Conservation (phyloP, 2,113 vertebrate genomes). For the Podocnemis expansa region DNA sequence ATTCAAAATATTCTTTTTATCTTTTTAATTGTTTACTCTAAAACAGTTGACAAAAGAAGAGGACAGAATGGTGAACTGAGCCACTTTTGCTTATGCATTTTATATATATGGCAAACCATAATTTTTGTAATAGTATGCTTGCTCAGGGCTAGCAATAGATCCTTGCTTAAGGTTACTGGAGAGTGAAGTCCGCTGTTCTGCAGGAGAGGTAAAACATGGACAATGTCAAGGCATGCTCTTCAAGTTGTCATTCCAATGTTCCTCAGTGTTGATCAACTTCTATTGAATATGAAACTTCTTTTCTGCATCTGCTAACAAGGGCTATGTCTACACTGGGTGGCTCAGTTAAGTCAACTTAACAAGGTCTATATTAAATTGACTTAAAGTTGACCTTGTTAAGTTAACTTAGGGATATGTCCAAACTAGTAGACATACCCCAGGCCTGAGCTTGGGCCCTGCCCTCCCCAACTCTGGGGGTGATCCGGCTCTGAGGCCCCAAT, state of each 20-base stretch:
- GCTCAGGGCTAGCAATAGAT: not conserved
- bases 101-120: not conserved
- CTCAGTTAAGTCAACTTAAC: no score
- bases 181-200: not conserved
- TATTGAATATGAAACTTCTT: not conserved
- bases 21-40: not conserved
- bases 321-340: no score
- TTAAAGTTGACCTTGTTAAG: no score
- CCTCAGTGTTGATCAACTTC: not conserved
- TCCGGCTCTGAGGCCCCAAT: no score
- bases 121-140: not conserved
- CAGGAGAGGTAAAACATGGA: not conserved
- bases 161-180: not conserved
- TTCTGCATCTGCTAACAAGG: not conserved
- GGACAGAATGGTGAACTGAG: not conserved
- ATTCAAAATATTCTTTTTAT: not conserved
- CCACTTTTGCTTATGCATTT: not conserved
- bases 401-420: no score
- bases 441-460: no score
- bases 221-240: fast-evolving
- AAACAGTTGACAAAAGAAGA: not conserved
- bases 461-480: no score
- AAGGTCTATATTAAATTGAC: no score
- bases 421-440: no score
- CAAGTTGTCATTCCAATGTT: not conserved